Base-by-base conservation (phyloP, 2,888 invertebrate genomes). In the Polydrusus tereticollis region DNA sequence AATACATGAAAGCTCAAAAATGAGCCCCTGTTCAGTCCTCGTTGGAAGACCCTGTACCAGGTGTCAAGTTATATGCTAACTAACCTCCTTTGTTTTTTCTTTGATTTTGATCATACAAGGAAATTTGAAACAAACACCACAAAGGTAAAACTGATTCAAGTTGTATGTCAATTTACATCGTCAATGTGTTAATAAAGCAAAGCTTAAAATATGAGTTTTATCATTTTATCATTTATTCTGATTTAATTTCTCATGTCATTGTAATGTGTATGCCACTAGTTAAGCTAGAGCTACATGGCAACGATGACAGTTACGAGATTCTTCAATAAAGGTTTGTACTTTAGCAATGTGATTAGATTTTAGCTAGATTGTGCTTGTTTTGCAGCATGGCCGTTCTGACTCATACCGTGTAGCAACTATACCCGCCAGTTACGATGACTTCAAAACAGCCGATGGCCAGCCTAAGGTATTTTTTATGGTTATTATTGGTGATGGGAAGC, bases 321-420 rank as follows among this genome's bases (percentile, higher is more conserved):
- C 18, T 62, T 62, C 29, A 7, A 26, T 21, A 7, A 62, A 62
- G 41, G 29, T 45, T 62, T 41, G 62, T 20, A 62, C 26, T 14
- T 16, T 62, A 43, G 29, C 26, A 45, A 29, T 26, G 16, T 26
- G 21, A 10, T 10, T 62, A 43, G 23, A 41, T 55, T 72, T 69
- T 70, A 69, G 73, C 58, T 64, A 50, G 50, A 60, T 74, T 70
- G 60, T 71, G 72, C 66, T 72, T 67, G 72, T 72, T 67, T 72
- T 82, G 69, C 93, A 95, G 95, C 94, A 94, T 92, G 95, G 94
- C 89, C 93, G 96, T 86, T 92, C 95, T 86, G 98, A 98, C 90
- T 97, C 97, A 87, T 98, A 98, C 90, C 93, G 98, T 87, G 95
- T 95, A 90, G 98, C 98, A 82, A 97, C 97, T 86, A 93, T 96